Percentiles rank a stretch among this genome's conserved stretches.
These are phyloP conservation scores for Pelodiscus sinensis DNA, from an alignment of 2,113 vertebrate genomes.

Conservation along the genomic window DNA sequence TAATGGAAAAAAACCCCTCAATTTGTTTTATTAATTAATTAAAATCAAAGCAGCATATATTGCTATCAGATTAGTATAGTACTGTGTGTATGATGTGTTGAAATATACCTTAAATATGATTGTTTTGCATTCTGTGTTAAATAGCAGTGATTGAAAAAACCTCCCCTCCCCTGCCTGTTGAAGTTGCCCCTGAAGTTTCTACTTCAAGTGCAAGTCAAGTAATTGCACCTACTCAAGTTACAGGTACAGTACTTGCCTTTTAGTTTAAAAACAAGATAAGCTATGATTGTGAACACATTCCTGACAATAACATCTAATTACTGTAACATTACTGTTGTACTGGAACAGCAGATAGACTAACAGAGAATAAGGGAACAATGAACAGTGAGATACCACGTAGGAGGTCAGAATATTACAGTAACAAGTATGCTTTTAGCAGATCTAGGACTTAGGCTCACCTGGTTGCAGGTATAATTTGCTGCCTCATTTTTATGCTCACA, in stretches of 20 bases:
- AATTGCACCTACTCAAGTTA: constrained; percentile 92
- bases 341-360: background rate
- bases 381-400: background rate
- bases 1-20: background rate
- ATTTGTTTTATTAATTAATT: background rate
- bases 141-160: constrained; percentile 91
- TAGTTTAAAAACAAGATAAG: background rate
- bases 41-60: constrained; percentile 12
- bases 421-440: background rate
- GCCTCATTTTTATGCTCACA: background rate
- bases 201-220: constrained; percentile 93
- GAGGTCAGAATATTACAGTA: background rate
- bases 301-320: background rate
- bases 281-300: background rate
- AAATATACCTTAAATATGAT: background rate
- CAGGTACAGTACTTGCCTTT: constrained; percentile 79
- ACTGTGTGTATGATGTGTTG: background rate
- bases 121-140: constrained; percentile 58
- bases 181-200: constrained; percentile 86
- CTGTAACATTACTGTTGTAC: background rate
- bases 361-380: background rate
- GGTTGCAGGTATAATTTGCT: background rate
- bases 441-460: background rate
- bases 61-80: background rate
- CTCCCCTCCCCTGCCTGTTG: constrained; percentile 91